phyloP scores from a whole-genome alignment of 2,797 vertebrate species.

The Chloroceryle amazona region DNA sequence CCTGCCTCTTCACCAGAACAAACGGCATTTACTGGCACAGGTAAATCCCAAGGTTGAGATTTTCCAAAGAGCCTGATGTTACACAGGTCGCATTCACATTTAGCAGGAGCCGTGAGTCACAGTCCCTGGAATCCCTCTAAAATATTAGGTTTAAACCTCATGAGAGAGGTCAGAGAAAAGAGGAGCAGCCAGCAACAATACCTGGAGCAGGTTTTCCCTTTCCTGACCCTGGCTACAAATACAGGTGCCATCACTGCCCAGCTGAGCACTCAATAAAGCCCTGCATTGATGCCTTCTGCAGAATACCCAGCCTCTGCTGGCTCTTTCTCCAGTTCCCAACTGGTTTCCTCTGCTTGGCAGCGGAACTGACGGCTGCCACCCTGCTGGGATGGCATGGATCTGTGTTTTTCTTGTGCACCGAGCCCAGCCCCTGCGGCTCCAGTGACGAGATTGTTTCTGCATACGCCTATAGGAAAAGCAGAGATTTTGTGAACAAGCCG shows the following conservation, averaged over 20 bases:
- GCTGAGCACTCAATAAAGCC: background rate
- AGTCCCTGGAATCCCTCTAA: background rate
- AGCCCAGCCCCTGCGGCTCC: conserved; percentile 73
- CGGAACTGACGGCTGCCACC: conserved; percentile 47
- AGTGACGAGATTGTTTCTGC: conserved; percentile 68
- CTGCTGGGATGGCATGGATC: conserved; percentile 70
- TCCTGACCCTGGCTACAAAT: background rate
- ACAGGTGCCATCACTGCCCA: background rate
- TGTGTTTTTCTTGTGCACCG: conserved; percentile 53
- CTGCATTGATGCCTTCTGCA: background rate
- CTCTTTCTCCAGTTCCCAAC: conserved; percentile 42
- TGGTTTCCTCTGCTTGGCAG: conserved; percentile 61
- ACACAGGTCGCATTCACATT: background rate
- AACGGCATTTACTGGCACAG: background rate
- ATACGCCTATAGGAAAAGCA: conserved; percentile 77
- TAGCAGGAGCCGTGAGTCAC: background rate
- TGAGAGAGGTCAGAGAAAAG: background rate
- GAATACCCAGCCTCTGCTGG: background rate
- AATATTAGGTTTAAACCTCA: background rate
- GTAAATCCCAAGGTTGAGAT: background rate
- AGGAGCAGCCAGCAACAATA: background rate
- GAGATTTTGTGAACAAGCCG: conserved; percentile 74
- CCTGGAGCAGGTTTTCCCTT: background rate
- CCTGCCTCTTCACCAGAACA: background rate
- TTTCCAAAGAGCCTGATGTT: background rate